Base-by-base conservation (phyloP, 1,140 invertebrate genomes). In the Helicoverpa armigera region DNA sequence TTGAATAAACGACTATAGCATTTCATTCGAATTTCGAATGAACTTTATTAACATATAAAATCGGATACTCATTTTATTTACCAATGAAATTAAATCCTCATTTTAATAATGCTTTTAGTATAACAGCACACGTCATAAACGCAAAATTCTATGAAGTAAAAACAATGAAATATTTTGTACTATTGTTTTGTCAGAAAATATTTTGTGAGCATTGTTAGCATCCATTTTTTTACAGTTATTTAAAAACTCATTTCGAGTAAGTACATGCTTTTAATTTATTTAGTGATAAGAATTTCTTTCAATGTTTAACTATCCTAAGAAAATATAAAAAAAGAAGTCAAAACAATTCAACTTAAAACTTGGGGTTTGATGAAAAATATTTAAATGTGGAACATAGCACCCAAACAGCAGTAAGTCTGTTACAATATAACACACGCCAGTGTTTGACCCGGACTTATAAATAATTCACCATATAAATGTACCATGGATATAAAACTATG, bases 321-420 rank as follows among this genome's bases (percentile, higher is more conserved):
- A n/a, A n/a, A n/a, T n/a, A n/a, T n/a, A n/a, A n/a, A n/a, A n/a
- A n/a, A n/a, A n/a, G n/a, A n/a, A n/a, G 54, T 54, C 83, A 81
- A 75, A 85, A 81, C 79, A 80, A 63, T 69, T 85, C 83, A 79
- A 65, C 58, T 82, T 80, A 85, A 84, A 69, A 67, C 23, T 65
- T 77, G 80, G 82, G 81, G 29, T 63, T 35, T 53, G 79, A 85
- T 73, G 82, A 85, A 86, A 89, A 88, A 87, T 89, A 88, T 89
- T 89, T 85, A 88, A 84, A 87, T 85, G 80, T 83, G 56, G 74
- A 74, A 31, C 43, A 77, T 82, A 86, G 86, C 86, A 89, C 82
- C 80, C 81, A 76, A 83, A 88, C 85, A 88, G 87, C 86, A 79
- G 73, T 69, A 82, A 67, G 72, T 81, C 56, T 69, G 29, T 29